Evolutionary conservation across 2,888 invertebrate species (phyloP).

Genomic region (Empis stercorea): DNA sequence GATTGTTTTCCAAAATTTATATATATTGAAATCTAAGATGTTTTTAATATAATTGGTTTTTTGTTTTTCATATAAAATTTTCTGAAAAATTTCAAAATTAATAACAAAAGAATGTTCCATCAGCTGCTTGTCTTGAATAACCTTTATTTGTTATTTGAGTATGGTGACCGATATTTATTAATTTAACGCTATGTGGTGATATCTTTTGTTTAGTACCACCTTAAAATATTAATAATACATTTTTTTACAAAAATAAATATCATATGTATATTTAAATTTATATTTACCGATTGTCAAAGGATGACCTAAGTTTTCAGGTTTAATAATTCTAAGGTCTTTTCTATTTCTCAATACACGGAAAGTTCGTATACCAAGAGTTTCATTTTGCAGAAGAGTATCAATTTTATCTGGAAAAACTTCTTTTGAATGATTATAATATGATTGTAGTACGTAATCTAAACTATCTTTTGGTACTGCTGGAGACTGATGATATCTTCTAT

Average conservation of each 20-base stretch:
- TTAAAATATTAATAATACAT: conserved; percentile 3
- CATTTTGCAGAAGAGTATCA: conserved; percentile 53
- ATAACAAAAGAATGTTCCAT: conserved; percentile 59
- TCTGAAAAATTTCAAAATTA: conserved; percentile 22
- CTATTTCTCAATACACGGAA: conserved; percentile 58
- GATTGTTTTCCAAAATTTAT: too few relatives aligned
- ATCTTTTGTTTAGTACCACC: conserved; percentile 50
- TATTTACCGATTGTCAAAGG: conserved; percentile 36
- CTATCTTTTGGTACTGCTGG: conserved; percentile 45
- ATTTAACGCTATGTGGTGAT: conserved; percentile 60
- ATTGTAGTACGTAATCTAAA: conserved; percentile 51
- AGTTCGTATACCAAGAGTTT: conserved; percentile 49
- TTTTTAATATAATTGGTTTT: too few relatives aligned
- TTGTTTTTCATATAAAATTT: too few relatives aligned
- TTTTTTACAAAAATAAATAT: too few relatives aligned
- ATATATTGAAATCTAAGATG: too few relatives aligned
- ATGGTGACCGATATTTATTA: conserved; percentile 71
- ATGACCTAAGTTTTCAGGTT: conserved; percentile 33
- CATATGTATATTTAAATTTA: too few relatives aligned
- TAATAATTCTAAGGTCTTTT: conserved; percentile 24
- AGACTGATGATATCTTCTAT: conserved; percentile 31
- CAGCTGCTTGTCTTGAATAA: conserved; percentile 63
- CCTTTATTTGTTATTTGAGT: conserved; percentile 70
- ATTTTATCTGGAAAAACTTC: conserved; percentile 51
- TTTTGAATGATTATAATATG: conserved; percentile 53